Base-by-base conservation (phyloP, 2,113 vertebrate genomes). In the Excalfactoria chinensis region DNA sequence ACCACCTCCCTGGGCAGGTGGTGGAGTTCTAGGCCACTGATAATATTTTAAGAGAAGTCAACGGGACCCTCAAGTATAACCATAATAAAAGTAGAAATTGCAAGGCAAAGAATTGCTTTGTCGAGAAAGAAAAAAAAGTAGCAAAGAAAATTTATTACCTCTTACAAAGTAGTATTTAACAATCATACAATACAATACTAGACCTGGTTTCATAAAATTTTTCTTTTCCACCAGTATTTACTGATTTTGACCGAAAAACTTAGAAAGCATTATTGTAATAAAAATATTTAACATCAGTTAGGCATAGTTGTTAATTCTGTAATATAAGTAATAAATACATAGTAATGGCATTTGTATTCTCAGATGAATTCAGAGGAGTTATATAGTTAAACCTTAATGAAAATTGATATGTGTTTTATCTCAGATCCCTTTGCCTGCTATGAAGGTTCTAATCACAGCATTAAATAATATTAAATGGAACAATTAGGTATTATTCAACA, bases 381-480 rank as follows among this genome's bases (percentile, higher is more conserved):
- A 79, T 37, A 32, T 73, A 82, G 25, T 15, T 32, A 82, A 82
- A 89, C 15, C 11, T 49, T 81, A 84, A 81, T 72, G 51, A 88
- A 86, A 93, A 82, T 35, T 43, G 34, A 16, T 46, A 40, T 63
- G 46, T 72, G 25, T n/a, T 70, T 53, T 67, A 93, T 32, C 34
- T 51, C 40, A 81, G 16, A 12, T 84, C n/a, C 17, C 22, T 68
- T 85, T 79, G 13, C n/a, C 68, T 64, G 28, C 68, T 77, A 48
- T 64, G 43, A 75, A 71, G 77, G 83, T 91, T 92, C 60, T 67
- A 94, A 6, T 46, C 32, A 76, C 34, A n/a, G 34, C 30, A 59
- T 85, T 93, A 91, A 91, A 94, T 92, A 87, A 64, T 55, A 41
- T 59, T 89, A 94, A 91, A 67, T 70, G 49, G 82, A 95, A 87